Evolutionary conservation across 2,797 vertebrate species (phyloP), one percentile per base, ranked within the genome.

Genomic region (Hypotaenidia okinawae): DNA sequence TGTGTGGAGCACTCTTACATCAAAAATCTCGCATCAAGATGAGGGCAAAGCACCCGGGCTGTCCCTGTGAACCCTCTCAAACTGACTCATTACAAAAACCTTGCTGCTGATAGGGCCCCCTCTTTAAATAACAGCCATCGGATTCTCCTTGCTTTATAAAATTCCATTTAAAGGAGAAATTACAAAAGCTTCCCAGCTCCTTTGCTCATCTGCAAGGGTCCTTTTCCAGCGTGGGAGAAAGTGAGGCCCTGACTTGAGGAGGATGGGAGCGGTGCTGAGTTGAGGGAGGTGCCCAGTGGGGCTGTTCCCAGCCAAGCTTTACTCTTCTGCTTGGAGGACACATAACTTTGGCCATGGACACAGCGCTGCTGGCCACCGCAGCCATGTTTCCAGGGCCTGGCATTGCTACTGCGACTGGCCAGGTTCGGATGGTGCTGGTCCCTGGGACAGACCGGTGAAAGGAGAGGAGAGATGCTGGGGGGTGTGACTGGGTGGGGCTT

Each of bases 231-330:
- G 16, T 0, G 1, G 33, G n/a, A 74, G 59, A 68, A 37, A 51
- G n/a, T 1, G 4, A 84, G 45, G 6, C 12, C 25, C 5, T 49
- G 39, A n/a, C 58, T 28, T 1, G 5, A 78, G 64, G 37, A 76
- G 45, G 70, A 87, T 35, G 21, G 47, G 32, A 84, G 21, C 0
- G 0, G 33, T 47, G 74, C 52, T 28, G 43, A 63, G 14, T 10
- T 0, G 1, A 87, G 55, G 63, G 55, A 47, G n/a, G 9, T 66
- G 30, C 39, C 58, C 0, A 0, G 21, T 3, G 5, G 41, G 32
- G 45, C 15, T 3, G 9, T 39, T 84, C 47, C 57, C 39, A 55
- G 7, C 23, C 37, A 27, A 22, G 43, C 4, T 68, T 15, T 43
- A 14, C 59, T 61, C 4, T 10, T 17, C 13, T 5, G 17, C 52